Evolutionary conservation across 1,140 invertebrate genomes (phyloP).

Genomic region (Brachionus paranguensis): DNA sequence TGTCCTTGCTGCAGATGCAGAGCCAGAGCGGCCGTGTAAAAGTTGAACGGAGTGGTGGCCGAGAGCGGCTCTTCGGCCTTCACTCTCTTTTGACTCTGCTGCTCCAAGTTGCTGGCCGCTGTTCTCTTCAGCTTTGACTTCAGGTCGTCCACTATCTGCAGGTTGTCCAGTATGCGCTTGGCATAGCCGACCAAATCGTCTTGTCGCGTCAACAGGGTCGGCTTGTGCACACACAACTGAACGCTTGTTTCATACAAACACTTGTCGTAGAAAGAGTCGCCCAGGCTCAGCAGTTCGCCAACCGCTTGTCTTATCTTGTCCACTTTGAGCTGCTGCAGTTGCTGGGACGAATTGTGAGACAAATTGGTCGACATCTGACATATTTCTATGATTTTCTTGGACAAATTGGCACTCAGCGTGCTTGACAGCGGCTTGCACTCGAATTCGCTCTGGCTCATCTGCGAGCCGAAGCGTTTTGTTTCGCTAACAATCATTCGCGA

Average conservation of each 20-base stretch:
- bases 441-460: constrained; percentile 16
- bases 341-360: not conserved
- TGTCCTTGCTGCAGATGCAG: constrained; percentile 6
- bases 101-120: not conserved
- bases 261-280: not conserved
- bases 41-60: not conserved
- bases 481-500: not conserved
- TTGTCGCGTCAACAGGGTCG: not conserved
- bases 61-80: not conserved
- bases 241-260: constrained; percentile 5
- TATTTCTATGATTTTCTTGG: constrained; percentile 31
- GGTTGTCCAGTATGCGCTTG: not conserved
- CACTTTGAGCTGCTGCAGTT: not conserved
- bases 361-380: constrained; percentile 35
- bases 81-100: not conserved
- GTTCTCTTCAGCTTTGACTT: not conserved
- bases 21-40: constrained; percentile 3
- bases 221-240: constrained; percentile 5
- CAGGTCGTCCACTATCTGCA: not conserved
- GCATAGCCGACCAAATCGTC: constrained; percentile 1
- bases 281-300: not conserved
- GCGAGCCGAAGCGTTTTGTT: not conserved
- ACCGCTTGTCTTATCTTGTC: constrained; percentile 2
- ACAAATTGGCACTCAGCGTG: not conserved
- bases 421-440: constrained; percentile 1